phyloP scores from a whole-genome alignment of 2,888 invertebrate genomes.

The Lissocephala sabroskyi region DNA sequence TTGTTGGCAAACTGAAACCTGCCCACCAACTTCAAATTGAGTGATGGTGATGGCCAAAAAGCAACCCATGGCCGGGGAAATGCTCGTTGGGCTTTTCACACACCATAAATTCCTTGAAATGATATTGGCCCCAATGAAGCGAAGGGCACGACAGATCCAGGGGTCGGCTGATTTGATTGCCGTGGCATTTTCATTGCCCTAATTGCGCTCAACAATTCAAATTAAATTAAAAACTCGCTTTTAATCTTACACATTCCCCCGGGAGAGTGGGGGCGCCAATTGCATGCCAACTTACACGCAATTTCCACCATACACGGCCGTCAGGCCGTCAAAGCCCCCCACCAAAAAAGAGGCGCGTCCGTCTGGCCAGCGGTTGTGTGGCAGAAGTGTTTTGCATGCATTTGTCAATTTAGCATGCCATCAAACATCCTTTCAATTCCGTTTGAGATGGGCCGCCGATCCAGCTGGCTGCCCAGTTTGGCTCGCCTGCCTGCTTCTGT shows the following conservation, averaged over 20 bases:
- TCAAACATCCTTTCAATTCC: slow-evolving; percentile 68
- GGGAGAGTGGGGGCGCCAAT: slow-evolving; percentile 4
- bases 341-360: neutral
- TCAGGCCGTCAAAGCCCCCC: neutral
- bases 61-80: no score
- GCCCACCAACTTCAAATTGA: no score
- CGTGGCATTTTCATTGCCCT: neutral
- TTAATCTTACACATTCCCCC: neutral
- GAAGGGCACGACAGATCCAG: no score
- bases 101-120: no score
- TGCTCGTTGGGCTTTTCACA: no score
- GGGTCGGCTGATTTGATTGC: slow-evolving; percentile 1
- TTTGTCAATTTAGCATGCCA: slow-evolving; percentile 70
- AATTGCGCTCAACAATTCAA: slow-evolving; percentile 14
- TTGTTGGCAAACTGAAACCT: slow-evolving; percentile 22
- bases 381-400: slow-evolving; percentile 62
- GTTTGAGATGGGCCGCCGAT: slow-evolving; percentile 47
- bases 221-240: slow-evolving; percentile 17
- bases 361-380: neutral
- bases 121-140: no score
- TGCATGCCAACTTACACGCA: slow-evolving; percentile 15
- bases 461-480: slow-evolving; percentile 7
- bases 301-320: neutral
- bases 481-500: slow-evolving; percentile 19
- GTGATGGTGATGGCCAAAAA: no score